These are phyloP conservation scores for Rhynchonycteris naso DNA, from an alignment of 2,797 vertebrate genomes.

Conservation along the genomic window DNA sequence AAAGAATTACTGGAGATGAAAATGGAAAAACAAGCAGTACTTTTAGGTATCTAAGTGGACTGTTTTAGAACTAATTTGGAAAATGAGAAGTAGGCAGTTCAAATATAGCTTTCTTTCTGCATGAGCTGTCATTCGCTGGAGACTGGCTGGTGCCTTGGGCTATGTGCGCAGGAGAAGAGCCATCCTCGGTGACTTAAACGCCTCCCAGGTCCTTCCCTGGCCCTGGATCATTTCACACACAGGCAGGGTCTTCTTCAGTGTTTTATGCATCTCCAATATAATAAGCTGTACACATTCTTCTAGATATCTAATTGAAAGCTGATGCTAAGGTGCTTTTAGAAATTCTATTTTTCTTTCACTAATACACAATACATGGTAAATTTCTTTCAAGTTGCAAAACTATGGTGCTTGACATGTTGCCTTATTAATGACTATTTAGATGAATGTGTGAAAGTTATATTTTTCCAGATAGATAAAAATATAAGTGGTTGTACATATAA, in stretches of 20 bases:
- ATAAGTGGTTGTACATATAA: slow-evolving; percentile 27
- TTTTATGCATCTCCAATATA: neutral
- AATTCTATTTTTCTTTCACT: slow-evolving; percentile 72
- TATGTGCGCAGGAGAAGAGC: slow-evolving; percentile 65
- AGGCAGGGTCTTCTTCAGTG: neutral
- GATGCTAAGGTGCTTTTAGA: slow-evolving; percentile 70
- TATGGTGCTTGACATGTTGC: slow-evolving; percentile 74
- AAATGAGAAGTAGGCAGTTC: slow-evolving; percentile 63
- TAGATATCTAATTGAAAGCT: slow-evolving; percentile 58
- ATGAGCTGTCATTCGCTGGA: slow-evolving; percentile 62
- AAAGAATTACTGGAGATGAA: slow-evolving; percentile 88
- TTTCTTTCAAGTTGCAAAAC: slow-evolving; percentile 76
- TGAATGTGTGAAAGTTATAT: slow-evolving; percentile 44
- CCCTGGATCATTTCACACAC: neutral
- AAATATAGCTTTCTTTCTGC: slow-evolving; percentile 73
- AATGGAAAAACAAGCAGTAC: slow-evolving; percentile 86
- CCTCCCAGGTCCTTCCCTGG: neutral
- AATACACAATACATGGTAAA: slow-evolving; percentile 17
- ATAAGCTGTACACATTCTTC: slow-evolving; percentile 51
- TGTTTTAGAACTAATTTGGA: slow-evolving; percentile 66
- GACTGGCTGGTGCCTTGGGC: neutral
- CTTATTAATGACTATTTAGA: slow-evolving; percentile 67
- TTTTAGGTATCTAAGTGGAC: slow-evolving; percentile 84
- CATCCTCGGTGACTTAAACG: slow-evolving; percentile 8
- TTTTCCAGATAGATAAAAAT: slow-evolving; percentile 66